phyloP scores from a whole-genome alignment of 2,797 vertebrate species.

The Halcyon smyrnensis region DNA sequence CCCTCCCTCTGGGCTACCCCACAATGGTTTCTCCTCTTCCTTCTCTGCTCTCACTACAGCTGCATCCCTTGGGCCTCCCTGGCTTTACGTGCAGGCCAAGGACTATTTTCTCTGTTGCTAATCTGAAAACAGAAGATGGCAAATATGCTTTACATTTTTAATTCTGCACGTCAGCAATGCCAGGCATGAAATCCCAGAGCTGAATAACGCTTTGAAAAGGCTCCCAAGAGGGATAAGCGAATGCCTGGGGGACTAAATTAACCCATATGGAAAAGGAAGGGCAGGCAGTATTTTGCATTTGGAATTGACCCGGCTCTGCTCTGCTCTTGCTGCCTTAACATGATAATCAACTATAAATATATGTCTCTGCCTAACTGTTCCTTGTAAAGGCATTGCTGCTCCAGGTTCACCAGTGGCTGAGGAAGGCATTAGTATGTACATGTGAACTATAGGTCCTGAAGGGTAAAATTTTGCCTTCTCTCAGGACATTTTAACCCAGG shows the following conservation, averaged over 20 bases:
- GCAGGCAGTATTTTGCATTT: not conserved
- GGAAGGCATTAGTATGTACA: not conserved
- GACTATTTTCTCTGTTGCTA: not conserved
- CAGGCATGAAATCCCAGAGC: not conserved
- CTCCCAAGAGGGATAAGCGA: not conserved
- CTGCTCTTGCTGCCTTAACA: not conserved
- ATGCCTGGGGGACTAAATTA: not conserved
- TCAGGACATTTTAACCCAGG: not conserved
- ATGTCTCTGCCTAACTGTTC: not conserved
- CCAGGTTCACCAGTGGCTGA: not conserved
- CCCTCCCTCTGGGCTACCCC: fast-evolving
- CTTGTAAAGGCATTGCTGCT: not conserved
- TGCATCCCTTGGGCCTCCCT: not conserved
- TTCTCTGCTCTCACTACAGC: fast-evolving
- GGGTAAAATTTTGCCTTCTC: not conserved
- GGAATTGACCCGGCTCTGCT: not conserved
- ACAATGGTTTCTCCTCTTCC: not conserved
- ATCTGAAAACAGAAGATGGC: not conserved
- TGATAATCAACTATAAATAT: not conserved
- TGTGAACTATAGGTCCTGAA: not conserved
- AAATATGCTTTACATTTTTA: not conserved
- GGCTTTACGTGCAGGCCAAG: not conserved
- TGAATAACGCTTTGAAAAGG: not conserved
- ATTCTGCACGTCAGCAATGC: not conserved
- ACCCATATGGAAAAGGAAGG: not conserved